Evolutionary conservation across 2,113 vertebrate genomes (phyloP).

Genomic region (Anolis carolinensis): DNA sequence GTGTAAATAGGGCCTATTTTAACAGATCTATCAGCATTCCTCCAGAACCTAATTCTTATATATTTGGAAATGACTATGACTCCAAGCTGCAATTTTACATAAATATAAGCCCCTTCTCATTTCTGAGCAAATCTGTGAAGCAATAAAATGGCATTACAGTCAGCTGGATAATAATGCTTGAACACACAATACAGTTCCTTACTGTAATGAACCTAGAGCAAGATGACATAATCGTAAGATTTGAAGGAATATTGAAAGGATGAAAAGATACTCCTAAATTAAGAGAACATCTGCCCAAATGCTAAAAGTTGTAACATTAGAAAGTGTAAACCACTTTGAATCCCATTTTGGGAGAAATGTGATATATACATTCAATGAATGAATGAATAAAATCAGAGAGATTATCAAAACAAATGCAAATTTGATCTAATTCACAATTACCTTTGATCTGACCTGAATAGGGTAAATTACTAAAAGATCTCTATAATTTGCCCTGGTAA

Average conservation of each 20-base stretch:
- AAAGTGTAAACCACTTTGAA: no score
- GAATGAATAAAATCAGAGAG: neutral
- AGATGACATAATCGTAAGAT: neutral
- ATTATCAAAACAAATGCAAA: constrained; percentile 11
- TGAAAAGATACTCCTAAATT: neutral
- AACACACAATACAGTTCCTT: neutral
- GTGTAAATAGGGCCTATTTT: no score
- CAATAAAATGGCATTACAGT: neutral
- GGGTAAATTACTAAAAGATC: neutral
- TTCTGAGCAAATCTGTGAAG: neutral
- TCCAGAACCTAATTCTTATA: neutral
- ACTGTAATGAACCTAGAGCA: neutral
- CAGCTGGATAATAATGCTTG: neutral
- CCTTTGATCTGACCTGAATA: constrained; percentile 6
- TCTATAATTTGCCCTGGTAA: neutral
- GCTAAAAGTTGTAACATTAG: neutral
- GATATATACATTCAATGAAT: no score
- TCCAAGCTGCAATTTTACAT: neutral
- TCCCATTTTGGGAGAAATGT: no score
- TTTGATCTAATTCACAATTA: neutral
- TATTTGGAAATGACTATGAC: neutral
- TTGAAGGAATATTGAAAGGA: neutral
- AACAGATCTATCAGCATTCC: neutral
- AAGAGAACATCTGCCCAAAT: neutral
- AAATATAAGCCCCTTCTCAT: neutral